Percentiles rank a stretch among this genome's conserved stretches.
These are phyloP conservation scores for Nemapogon koenigi DNA, from an alignment of 2,888 invertebrate genomes.

Conservation along the genomic window DNA sequence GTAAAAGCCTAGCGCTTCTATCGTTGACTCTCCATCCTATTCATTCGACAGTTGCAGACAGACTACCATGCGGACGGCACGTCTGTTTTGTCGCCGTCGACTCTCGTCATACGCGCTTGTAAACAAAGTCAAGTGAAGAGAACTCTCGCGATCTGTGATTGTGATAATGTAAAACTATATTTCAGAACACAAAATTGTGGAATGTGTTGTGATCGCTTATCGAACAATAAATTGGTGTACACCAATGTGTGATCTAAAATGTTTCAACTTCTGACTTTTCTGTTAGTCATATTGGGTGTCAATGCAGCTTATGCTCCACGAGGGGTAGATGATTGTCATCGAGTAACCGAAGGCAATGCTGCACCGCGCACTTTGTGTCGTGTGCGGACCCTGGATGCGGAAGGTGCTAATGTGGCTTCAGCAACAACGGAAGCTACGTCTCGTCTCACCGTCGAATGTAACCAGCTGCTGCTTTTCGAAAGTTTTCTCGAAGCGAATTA, in stretches of 20 bases:
- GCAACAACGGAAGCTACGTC: constrained; percentile 73
- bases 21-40: constrained; percentile 31
- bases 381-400: constrained; percentile 73
- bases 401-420: constrained; percentile 69
- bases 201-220: constrained; percentile 6
- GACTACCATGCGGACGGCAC: constrained; percentile 49
- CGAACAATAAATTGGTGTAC: constrained; percentile 25
- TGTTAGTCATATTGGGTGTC: constrained; percentile 59
- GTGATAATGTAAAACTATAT: constrained; percentile 11
- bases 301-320: constrained; percentile 47
- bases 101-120: constrained; percentile 24
- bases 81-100: constrained; percentile 40
- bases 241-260: constrained; percentile 58
- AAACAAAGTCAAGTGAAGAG: constrained; percentile 42
- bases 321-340: constrained; percentile 48
- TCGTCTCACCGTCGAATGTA: constrained; percentile 77
- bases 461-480: constrained; percentile 79
- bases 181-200: too few relatives aligned
- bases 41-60: constrained; percentile 42
- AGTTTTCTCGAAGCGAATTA: constrained; percentile 77
- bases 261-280: constrained; percentile 57
- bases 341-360: constrained; percentile 47
- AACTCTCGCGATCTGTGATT: constrained; percentile 18
- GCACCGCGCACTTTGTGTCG: constrained; percentile 66
- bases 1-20: constrained; percentile 41